Percentiles rank a stretch among this genome's conserved stretches.
Evolutionary conservation across 1,140 invertebrate species (phyloP).

Genomic region (Hypsibius dujardini): DNA sequence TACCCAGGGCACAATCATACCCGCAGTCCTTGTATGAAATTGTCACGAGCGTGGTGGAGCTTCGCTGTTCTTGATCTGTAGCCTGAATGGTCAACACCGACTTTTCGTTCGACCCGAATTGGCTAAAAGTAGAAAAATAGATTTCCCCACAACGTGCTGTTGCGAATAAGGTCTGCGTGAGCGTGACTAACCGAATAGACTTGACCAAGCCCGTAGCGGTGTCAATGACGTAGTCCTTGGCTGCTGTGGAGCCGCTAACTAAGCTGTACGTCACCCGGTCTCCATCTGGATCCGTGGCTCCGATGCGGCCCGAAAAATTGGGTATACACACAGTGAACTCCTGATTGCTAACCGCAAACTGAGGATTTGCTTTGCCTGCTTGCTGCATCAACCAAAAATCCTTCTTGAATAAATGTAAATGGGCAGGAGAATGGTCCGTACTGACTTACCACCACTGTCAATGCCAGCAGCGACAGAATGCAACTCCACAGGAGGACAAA

Average conservation of each 20-base stretch:
- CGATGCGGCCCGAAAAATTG: background rate
- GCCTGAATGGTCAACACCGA: slow-evolving; percentile 1
- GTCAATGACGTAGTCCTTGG: background rate
- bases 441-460: too few relatives aligned
- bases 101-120: background rate
- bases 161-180: background rate
- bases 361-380: background rate
- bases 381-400: too few relatives aligned
- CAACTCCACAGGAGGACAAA: too few relatives aligned
- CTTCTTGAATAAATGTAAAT: too few relatives aligned
- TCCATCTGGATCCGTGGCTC: slow-evolving; percentile 15
- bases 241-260: background rate
- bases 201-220: background rate
- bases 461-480: too few relatives aligned
- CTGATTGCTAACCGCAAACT: background rate
- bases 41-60: background rate
- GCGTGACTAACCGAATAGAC: background rate
- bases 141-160: background rate
- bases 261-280: background rate
- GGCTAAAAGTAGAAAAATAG: background rate
- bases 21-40: background rate
- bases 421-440: too few relatives aligned
- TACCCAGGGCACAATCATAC: background rate
- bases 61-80: background rate
- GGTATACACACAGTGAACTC: slow-evolving; percentile 2